Percentiles rank a stretch among this genome's conserved stretches.
phyloP scores from a whole-genome alignment of 2,113 vertebrate genomes.

The Carassius auratus region DNA sequence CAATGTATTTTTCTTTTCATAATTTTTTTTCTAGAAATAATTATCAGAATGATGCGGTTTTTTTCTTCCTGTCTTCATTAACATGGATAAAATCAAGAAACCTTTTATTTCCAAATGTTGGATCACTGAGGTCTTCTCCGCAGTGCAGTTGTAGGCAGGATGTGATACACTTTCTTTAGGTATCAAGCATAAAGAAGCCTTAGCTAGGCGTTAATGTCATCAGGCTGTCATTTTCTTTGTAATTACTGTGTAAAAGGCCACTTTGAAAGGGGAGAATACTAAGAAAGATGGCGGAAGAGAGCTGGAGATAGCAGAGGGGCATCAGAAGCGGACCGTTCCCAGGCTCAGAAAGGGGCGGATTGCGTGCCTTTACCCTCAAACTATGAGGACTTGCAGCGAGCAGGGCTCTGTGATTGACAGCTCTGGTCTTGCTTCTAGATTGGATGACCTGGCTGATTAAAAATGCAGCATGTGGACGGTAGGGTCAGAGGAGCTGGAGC shows the following conservation, averaged over 20 bases:
- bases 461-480: slow-evolving; percentile 73
- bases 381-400: slow-evolving; percentile 32
- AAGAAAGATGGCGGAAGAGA: slow-evolving; percentile 43
- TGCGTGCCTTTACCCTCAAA: slow-evolving; percentile 41
- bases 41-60: neutral
- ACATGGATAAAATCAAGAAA: neutral
- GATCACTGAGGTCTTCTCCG: neutral
- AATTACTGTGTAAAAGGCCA: slow-evolving; percentile 52
- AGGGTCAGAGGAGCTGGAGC: slow-evolving; percentile 72
- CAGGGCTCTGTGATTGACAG: slow-evolving; percentile 70
- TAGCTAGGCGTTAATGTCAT: slow-evolving; percentile 54
- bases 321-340: slow-evolving; percentile 40
- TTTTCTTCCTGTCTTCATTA: neutral
- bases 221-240: slow-evolving; percentile 59
- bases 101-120: neutral
- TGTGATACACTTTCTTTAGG: neutral
- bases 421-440: slow-evolving; percentile 68
- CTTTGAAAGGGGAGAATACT: slow-evolving; percentile 14
- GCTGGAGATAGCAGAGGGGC: slow-evolving; percentile 40
- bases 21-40: neutral
- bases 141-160: neutral
- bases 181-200: slow-evolving; percentile 16
- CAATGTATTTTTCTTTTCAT: too few relatives aligned
- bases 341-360: slow-evolving; percentile 43
- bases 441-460: slow-evolving; percentile 75